Conservation (phyloP, 2,797 vertebrate genomes). For the Sebastes kiyomatsui region DNA sequence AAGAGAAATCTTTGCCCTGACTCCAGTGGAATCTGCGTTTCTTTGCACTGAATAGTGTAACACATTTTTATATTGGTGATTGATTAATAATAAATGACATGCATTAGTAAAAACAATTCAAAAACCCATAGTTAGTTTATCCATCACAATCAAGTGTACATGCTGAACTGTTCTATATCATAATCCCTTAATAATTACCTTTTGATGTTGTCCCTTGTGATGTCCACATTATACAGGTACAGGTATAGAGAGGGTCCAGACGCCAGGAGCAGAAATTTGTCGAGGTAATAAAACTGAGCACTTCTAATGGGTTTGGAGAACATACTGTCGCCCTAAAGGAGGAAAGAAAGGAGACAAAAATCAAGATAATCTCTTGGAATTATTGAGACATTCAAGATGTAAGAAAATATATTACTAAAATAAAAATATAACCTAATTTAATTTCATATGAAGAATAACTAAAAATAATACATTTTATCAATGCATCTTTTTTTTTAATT, state of each 20-base stretch:
- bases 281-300: slow-evolving; percentile 92
- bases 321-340: slow-evolving; percentile 77
- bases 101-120: neutral
- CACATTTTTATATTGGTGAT: neutral
- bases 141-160: neutral
- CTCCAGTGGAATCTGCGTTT: neutral
- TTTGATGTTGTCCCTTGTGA: slow-evolving; percentile 82
- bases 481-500: neutral
- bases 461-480: neutral
- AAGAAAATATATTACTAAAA: neutral
- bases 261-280: slow-evolving; percentile 87
- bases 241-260: slow-evolving; percentile 85
- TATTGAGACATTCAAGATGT: neutral
- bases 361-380: neutral
- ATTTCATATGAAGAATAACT: neutral
- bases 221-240: slow-evolving; percentile 82
- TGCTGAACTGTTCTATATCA: neutral
- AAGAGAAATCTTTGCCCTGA: neutral
- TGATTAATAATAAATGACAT: neutral
- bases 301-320: slow-evolving; percentile 79
- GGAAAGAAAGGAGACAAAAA: neutral
- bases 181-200: slow-evolving; percentile 72
- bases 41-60: neutral
- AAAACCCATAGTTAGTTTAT: neutral
- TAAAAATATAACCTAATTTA: neutral